Base-by-base conservation (phyloP, 2,888 invertebrate genomes). In the Ypsolopha sequella region DNA sequence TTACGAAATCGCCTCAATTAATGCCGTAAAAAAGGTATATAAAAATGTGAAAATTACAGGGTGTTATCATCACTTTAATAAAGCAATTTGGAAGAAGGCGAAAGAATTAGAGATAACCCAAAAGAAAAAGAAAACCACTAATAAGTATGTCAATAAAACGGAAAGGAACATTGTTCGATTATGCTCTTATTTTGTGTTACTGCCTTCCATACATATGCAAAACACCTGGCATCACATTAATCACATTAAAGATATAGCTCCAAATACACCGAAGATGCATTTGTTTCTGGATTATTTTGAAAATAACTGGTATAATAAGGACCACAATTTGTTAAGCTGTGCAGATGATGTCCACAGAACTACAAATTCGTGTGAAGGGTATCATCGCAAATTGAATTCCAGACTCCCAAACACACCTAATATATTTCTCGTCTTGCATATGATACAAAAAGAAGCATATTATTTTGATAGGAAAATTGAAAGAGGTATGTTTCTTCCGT, bases 241-340 rank as follows among this genome's bases (percentile, higher is more conserved):
- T 9, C 2, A 39, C 9, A 11, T n/a, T n/a, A n/a, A n/a, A n/a
- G n/a, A n/a, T n/a, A n/a, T 6, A 11, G 6, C 39, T 39, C 39
- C 39, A 3, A 39, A 39, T 6, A 3, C 39, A n/a, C 10, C 9
- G 6, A 39, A 39, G 2, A 39, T 39, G 39, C 39, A 39, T 6
- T 3, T 6, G 3, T 39, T 39, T 39, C 39, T 39, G 3, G 10
- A 39, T 2, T 39, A 39, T 39, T 39, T 1, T 39, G 39, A 39
- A 39, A 11, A 39, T 1, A 2, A 44, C 2, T 14, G 44, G 44
- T 56, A 53, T 54, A 39, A 52, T 49, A 54, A 49, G 52, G 54
- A 54, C 36, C 52, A 48, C 51, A 55, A 36, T 54, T 52, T 50
- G 43, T 48, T 53, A 51, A 54, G 50, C 51, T 53, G 52, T 54